Percentiles rank a stretch among this genome's conserved stretches.
These are phyloP conservation scores for Leptinotarsa texana DNA, from an alignment of 1,140 invertebrate species.

Conservation along the genomic window DNA sequence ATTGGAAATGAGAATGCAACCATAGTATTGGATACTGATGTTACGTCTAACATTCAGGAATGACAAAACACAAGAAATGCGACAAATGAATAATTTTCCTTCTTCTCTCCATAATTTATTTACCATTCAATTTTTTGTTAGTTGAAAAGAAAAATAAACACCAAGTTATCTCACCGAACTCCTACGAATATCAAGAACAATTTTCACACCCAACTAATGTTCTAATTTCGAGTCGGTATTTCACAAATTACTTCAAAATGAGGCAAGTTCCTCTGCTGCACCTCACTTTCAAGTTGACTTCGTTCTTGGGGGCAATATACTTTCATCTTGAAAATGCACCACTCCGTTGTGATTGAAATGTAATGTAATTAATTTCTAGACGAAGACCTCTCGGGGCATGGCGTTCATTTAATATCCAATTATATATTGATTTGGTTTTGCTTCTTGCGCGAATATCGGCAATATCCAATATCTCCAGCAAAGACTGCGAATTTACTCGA, in stretches of 20 bases:
- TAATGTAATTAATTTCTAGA: conserved; percentile 23
- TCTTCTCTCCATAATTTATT: no score
- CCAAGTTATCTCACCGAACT: no score
- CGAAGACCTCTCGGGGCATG: conserved; percentile 13
- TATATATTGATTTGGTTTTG: conserved; percentile 5
- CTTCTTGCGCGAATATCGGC: neutral
- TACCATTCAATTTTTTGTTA: no score
- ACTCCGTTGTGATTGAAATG: conserved; percentile 13
- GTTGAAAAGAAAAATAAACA: no score
- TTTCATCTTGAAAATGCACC: conserved; percentile 15
- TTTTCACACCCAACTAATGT: neutral
- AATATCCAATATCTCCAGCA: neutral
- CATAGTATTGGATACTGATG: no score
- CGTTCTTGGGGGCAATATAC: conserved; percentile 33
- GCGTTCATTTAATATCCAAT: conserved; percentile 22
- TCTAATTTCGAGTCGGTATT: neutral
- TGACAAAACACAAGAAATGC: no score
- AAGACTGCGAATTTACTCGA: conserved; percentile 1
- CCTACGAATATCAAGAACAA: no score
- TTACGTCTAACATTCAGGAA: no score
- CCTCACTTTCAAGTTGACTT: neutral
- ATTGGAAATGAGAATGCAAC: no score
- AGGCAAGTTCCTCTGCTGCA: neutral
- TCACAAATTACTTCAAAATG: neutral
- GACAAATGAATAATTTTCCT: no score